phyloP scores from a whole-genome alignment of 2,113 vertebrate species.

The Brachyistius frenatus region DNA sequence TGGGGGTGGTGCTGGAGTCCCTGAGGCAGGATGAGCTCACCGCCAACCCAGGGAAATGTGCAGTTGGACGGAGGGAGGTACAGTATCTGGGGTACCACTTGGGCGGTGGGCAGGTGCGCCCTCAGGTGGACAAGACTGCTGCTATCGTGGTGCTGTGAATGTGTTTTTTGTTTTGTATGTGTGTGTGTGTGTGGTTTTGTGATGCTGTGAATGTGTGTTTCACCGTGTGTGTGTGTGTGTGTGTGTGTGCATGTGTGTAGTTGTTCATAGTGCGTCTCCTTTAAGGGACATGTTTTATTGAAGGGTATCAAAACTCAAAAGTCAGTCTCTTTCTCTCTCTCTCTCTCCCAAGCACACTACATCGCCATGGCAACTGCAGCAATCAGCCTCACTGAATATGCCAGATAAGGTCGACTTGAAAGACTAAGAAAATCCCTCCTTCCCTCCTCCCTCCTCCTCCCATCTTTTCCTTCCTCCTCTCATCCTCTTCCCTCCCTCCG shows the following conservation, averaged over 20 bases:
- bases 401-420: constrained; percentile 65
- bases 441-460: constrained; percentile 38
- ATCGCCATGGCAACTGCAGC: constrained; percentile 64
- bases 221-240: neutral
- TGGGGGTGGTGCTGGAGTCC: no score
- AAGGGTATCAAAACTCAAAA: constrained; percentile 47
- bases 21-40: no score
- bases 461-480: constrained; percentile 34
- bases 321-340: constrained; percentile 19
- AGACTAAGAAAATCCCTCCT: constrained; percentile 63
- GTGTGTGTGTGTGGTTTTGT: no score
- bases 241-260: neutral
- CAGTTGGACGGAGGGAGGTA: no score
- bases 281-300: constrained; percentile 42
- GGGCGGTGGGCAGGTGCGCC: no score
- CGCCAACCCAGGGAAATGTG: no score
- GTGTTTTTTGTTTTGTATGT: neutral
- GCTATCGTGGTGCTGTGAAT: neutral
- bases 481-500: constrained; percentile 34
- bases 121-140: no score
- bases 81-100: no score
- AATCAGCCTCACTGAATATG: constrained; percentile 64
- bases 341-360: constrained; percentile 36
- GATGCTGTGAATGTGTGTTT: no score
- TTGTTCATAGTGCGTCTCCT: constrained; percentile 6